Percentiles rank a stretch among this genome's conserved stretches.
Evolutionary conservation across 2,888 invertebrate species (phyloP).

Genomic region (Agrochola lota): DNA sequence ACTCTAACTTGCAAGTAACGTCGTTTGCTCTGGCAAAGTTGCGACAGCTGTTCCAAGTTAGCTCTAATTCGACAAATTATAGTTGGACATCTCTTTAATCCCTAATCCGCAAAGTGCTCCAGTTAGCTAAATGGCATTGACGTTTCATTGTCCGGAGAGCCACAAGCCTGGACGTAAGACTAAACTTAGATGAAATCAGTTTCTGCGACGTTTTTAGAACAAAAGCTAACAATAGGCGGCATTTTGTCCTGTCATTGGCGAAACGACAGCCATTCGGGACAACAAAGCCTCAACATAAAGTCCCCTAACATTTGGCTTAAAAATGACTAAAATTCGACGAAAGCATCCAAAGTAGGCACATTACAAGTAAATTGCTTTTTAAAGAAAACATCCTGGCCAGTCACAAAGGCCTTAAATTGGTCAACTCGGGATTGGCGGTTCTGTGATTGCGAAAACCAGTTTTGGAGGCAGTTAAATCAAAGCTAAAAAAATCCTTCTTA

Average conservation of each 20-base stretch:
- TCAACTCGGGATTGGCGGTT: slow-evolving; percentile 17
- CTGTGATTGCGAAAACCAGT: slow-evolving; percentile 41
- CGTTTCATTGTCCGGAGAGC: slow-evolving; percentile 51
- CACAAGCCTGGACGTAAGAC: slow-evolving; percentile 30
- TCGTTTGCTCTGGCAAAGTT: slow-evolving; percentile 29
- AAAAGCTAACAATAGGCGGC: slow-evolving; percentile 50
- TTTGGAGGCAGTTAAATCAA: slow-evolving; percentile 1
- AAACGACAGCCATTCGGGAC: slow-evolving; percentile 15
- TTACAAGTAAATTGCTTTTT: slow-evolving; percentile 44
- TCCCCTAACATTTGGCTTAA: slow-evolving; percentile 20
- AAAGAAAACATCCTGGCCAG: slow-evolving; percentile 44
- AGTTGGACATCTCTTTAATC: slow-evolving; percentile 36
- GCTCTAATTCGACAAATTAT: slow-evolving; percentile 45
- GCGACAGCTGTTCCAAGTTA: slow-evolving; percentile 41
- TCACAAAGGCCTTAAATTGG: slow-evolving; percentile 27
- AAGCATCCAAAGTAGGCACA: slow-evolving; percentile 30
- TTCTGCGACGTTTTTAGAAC: slow-evolving; percentile 52
- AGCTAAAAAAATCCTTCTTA: slow-evolving; percentile 11
- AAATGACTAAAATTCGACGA: slow-evolving; percentile 44
- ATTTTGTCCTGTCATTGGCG: neutral
- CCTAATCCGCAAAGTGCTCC: slow-evolving; percentile 28
- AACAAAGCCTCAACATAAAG: slow-evolving; percentile 11
- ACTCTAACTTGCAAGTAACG: slow-evolving; percentile 38
- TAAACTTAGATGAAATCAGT: slow-evolving; percentile 46
- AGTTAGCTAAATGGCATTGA: slow-evolving; percentile 48